These are phyloP conservation scores for Zootoca vivipara DNA, from an alignment of 2,113 vertebrate genomes.

Conservation along the genomic window DNA sequence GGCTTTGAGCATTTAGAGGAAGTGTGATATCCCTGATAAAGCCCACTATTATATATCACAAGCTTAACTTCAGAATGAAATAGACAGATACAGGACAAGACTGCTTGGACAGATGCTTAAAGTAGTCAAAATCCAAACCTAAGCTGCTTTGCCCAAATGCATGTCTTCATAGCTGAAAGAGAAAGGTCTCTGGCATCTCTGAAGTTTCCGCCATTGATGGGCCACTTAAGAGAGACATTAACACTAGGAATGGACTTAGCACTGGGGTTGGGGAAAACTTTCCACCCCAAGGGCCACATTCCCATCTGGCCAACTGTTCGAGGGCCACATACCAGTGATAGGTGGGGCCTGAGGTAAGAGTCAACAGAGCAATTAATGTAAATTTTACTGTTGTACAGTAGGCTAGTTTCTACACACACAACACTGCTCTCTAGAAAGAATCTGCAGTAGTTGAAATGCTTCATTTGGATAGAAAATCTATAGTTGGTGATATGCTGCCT, in stretches of 20 bases:
- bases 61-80: background rate
- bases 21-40: too few species aligned
- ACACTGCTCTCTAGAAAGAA: too few species aligned
- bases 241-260: background rate
- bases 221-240: background rate
- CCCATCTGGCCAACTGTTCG: too few species aligned
- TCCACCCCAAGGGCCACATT: too few species aligned
- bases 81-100: background rate
- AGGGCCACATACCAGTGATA: too few species aligned
- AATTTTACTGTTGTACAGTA: too few species aligned
- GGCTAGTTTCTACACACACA: background rate
- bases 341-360: too few species aligned
- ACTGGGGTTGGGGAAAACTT: too few species aligned
- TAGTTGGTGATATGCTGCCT: background rate
- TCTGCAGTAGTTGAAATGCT: background rate
- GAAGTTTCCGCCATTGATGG: background rate
- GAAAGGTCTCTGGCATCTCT: background rate
- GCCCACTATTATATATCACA: background rate
- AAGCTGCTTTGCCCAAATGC: background rate
- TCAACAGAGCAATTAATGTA: too few species aligned
- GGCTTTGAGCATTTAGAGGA: too few species aligned
- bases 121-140: background rate
- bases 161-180: background rate
- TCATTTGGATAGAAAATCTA: background rate
- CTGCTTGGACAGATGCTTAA: background rate